A percentile compares a stretch with the other conserved stretches of the same genome.
phyloP scores from a whole-genome alignment of 1,140 invertebrate species.

The Pseudomyrmex concolor region DNA sequence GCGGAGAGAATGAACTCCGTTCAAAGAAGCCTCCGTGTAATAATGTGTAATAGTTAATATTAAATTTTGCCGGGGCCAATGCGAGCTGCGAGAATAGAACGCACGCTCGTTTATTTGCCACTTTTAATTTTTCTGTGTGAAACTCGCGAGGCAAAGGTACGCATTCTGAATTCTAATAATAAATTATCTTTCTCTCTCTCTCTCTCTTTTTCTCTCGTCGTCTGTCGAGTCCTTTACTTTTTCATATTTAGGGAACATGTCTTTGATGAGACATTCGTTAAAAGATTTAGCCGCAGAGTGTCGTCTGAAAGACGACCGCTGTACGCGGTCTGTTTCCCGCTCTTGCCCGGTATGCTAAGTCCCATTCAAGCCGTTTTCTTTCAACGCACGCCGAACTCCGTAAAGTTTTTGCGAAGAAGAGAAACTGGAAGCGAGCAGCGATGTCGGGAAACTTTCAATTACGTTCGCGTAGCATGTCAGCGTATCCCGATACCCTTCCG shows the following conservation, averaged over 20 bases:
- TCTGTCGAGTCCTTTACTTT: too few species aligned
- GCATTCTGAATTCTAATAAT: neutral
- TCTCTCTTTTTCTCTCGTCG: too few species aligned
- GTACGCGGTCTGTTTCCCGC: constrained; percentile 36
- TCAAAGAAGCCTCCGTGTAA: constrained; percentile 51
- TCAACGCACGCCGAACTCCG: constrained; percentile 3
- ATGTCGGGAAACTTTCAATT: constrained; percentile 66
- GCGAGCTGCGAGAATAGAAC: too few species aligned
- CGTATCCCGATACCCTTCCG: constrained; percentile 68
- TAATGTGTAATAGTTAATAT: neutral
- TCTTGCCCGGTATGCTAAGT: constrained; percentile 27
- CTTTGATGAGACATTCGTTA: neutral
- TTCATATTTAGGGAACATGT: neutral
- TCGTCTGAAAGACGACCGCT: constrained; percentile 20
- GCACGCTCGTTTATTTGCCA: too few species aligned
- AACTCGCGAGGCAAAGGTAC: neutral
- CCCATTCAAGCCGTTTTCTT: constrained; percentile 53
- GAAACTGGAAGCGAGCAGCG: constrained; percentile 50
- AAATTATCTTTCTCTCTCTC: neutral
- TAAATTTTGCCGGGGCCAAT: too few species aligned
- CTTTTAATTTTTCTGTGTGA: neutral
- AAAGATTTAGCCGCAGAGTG: constrained; percentile 10
- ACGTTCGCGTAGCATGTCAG: constrained; percentile 70
- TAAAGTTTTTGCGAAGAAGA: constrained; percentile 65
- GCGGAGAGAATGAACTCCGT: constrained; percentile 16